phyloP scores from a whole-genome alignment of 2,797 vertebrate species.

The Platyrinchus mystaceus region DNA sequence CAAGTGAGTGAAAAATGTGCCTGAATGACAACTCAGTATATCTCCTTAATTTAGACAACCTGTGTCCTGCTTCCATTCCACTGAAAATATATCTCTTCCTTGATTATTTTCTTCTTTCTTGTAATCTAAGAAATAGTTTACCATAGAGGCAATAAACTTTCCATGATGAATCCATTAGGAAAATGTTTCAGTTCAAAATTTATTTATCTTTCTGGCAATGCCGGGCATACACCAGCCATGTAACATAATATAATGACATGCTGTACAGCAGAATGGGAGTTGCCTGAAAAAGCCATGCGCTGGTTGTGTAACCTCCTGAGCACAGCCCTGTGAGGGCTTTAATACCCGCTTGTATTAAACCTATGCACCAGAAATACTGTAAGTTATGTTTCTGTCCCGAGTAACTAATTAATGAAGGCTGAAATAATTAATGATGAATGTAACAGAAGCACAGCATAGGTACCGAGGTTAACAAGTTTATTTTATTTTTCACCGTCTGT shows the following conservation, averaged over 20 bases:
- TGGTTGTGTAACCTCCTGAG: constrained; percentile 6
- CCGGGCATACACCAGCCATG: background rate
- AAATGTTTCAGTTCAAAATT: background rate
- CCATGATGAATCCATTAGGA: background rate
- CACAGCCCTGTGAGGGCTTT: background rate
- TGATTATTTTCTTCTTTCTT: background rate
- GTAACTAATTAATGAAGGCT: constrained; percentile 77
- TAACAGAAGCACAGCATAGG: constrained; percentile 71
- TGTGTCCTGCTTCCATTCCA: background rate
- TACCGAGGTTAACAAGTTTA: constrained; percentile 68
- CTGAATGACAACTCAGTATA: background rate
- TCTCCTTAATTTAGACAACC: background rate
- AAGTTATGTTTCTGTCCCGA: constrained; percentile 69
- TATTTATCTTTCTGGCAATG: background rate
- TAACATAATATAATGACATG: background rate
- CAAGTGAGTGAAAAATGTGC: background rate
- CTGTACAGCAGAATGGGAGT: background rate
- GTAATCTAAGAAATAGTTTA: background rate
- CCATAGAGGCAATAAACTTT: background rate
- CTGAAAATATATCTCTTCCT: background rate
- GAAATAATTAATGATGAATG: constrained; percentile 80
- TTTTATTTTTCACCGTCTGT: constrained; percentile 49
- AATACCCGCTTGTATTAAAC: constrained; percentile 36
- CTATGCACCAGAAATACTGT: constrained; percentile 29
- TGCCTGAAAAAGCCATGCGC: background rate